Conservation (phyloP, 2,888 invertebrate genomes). For the Cotesia congregata region DNA sequence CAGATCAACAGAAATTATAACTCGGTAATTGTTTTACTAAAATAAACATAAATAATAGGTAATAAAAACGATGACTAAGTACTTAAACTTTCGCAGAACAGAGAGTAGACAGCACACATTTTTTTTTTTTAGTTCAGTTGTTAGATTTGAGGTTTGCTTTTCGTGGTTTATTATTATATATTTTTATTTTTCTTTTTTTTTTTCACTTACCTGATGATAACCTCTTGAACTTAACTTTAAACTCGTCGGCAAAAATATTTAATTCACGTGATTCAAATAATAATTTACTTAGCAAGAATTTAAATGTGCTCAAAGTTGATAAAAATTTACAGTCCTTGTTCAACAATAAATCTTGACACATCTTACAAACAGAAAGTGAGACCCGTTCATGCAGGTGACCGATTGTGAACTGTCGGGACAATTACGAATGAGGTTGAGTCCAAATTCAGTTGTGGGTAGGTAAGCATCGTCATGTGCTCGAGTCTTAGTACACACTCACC, state of each 20-base stretch:
- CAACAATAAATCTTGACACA: conserved; percentile 54
- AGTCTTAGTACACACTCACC: conserved; percentile 34
- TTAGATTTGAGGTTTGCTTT: conserved; percentile 22
- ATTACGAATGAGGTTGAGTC: conserved; percentile 55
- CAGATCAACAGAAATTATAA: background rate
- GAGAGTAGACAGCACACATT: background rate
- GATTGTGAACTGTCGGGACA: conserved; percentile 58
- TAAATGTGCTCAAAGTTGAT: conserved; percentile 43
- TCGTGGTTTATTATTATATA: background rate
- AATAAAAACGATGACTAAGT: conserved; percentile 3
- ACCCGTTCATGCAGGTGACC: conserved; percentile 55
- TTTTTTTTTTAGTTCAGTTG: background rate
- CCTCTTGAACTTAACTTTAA: conserved; percentile 54
- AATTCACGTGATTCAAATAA: conserved; percentile 41
- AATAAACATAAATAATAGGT: background rate
- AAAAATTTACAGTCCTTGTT: conserved; percentile 48
- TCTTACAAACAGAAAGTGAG: conserved; percentile 50
- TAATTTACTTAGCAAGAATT: conserved; percentile 32
- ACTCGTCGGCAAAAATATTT: conserved; percentile 47
- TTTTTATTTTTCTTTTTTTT: conserved; percentile 5
- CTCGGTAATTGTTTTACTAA: background rate
- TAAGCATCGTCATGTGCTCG: conserved; percentile 49
- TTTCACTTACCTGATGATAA: conserved; percentile 51
- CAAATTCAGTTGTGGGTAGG: conserved; percentile 51
- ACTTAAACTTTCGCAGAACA: background rate